Base-by-base conservation (phyloP, 2,113 vertebrate species). In the Gasterosteus aculeatus region DNA sequence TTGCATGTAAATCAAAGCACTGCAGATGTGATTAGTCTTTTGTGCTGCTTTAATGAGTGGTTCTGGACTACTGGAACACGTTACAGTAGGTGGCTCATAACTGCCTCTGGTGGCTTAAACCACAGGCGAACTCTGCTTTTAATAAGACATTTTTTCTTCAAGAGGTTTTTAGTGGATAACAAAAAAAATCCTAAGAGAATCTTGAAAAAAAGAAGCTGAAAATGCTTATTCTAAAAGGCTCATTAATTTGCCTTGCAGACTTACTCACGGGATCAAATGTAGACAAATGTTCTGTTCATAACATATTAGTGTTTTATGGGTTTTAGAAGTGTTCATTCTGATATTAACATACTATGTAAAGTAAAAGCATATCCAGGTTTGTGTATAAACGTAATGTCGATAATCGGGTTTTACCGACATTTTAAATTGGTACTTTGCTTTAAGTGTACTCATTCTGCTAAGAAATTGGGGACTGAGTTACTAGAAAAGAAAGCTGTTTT, bases 1-100 rank as follows among this genome's bases (percentile, higher is more conserved):
- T 91, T 91, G 88, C 87, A 90, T 91, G 91, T 90, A 90, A 90
- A 91, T 92, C 91, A 91, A 91, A 88, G 87, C 69, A 51, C 85
- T 73, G 78, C 85, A 87, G 84, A 89, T 80, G 85, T 86, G 89
- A 91, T 91, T 77, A 91, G 88, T 85, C 90, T 84, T 90, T 87
- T 90, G 89, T 92, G 84, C 82, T 76, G 89, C 81, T 89, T 91
- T 92, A 92, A 91, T 92, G 88, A 91, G 84, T 54, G 60, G 57
- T 79, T 81, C 84, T 80, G 89, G 79, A 73, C 77, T 82, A 71
- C 77, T 85, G 67, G 80, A 86, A 73, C 78, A 74, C 33, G 35
- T 66, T 53, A 62, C 77, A 81, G 72, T 72, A 38, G 57, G 69
- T 60, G 29, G 22, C 66, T 75, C 67, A 56, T 64, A 44, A 33